Evolutionary conservation across 2,113 vertebrate genomes (phyloP).

Genomic region (Acrocephalus kingi): DNA sequence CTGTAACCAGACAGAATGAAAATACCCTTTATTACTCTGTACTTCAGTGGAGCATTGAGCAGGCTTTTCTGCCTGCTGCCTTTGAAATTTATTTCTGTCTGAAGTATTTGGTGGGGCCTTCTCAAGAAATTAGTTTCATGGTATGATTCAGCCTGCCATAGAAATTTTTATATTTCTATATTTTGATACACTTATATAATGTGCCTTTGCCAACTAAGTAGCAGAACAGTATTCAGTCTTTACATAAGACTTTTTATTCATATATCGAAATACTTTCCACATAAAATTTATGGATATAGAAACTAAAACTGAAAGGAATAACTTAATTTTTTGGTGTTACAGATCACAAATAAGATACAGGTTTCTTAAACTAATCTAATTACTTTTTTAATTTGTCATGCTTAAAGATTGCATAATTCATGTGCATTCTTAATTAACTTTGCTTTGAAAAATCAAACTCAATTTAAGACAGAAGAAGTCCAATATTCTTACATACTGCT

Average conservation of each 20-base stretch:
- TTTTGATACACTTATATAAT: not conserved
- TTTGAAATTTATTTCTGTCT: not conserved
- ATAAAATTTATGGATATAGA: not conserved
- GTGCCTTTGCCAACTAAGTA: not conserved
- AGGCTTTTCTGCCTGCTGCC: not conserved
- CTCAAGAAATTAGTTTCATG: not conserved
- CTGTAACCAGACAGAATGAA: not conserved
- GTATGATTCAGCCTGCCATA: not conserved
- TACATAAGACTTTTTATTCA: not conserved
- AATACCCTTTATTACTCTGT: not conserved
- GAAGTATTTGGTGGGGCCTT: not conserved
- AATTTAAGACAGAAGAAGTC: not conserved
- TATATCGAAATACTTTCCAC: conserved; percentile 11
- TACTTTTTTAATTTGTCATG: not conserved
- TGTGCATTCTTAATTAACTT: not conserved
- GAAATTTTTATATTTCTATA: not conserved
- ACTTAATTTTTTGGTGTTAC: not conserved
- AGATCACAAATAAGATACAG: not conserved
- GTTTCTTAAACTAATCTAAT: not conserved
- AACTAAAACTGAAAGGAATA: not conserved
- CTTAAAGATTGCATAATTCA: not conserved
- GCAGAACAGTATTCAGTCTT: conserved; percentile 11
- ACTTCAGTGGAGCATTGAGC: not conserved
- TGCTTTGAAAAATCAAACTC: not conserved
- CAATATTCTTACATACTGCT: not conserved